phyloP scores from a whole-genome alignment of 2,797 vertebrate species.

The Centropyge bicolor region DNA sequence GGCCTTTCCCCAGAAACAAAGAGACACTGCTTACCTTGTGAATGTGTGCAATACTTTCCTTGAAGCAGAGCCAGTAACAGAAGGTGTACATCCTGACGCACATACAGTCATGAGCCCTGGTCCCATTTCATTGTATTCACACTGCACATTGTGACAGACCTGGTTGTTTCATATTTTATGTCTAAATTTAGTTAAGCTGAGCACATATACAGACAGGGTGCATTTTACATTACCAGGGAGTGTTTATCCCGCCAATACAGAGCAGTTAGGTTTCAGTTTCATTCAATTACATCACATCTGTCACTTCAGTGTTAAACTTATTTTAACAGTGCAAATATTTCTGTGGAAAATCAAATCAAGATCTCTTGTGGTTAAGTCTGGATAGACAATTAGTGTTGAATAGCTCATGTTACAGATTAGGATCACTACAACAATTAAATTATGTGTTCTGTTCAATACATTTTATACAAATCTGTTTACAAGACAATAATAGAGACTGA shows the following conservation, averaged over 20 bases:
- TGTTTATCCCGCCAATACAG: neutral
- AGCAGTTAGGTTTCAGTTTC: constrained; percentile 5
- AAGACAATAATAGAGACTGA: neutral
- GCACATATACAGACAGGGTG: neutral
- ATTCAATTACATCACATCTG: neutral
- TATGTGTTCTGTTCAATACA: neutral
- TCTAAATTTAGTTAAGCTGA: constrained; percentile 1
- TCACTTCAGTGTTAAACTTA: neutral
- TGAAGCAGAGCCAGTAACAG: constrained; percentile 37
- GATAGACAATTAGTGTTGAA: constrained; percentile 9
- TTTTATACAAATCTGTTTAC: constrained; percentile 2
- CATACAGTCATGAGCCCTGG: constrained; percentile 5
- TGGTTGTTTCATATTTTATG: neutral
- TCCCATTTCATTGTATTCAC: constrained; percentile 7
- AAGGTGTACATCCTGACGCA: constrained; percentile 2
- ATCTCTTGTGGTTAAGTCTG: constrained; percentile 1
- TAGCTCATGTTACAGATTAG: neutral
- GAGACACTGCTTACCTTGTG: constrained; percentile 37
- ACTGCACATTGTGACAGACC: constrained; percentile 3
- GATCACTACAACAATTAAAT: constrained; percentile 7
- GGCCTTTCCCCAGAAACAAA: constrained; percentile 24
- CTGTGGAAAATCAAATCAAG: neutral
- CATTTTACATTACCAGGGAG: neutral
- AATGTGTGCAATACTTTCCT: constrained; percentile 24
- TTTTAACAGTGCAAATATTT: neutral